Conservation (phyloP, 2,113 vertebrate genomes). For the Cynoglossus semilaevis region DNA sequence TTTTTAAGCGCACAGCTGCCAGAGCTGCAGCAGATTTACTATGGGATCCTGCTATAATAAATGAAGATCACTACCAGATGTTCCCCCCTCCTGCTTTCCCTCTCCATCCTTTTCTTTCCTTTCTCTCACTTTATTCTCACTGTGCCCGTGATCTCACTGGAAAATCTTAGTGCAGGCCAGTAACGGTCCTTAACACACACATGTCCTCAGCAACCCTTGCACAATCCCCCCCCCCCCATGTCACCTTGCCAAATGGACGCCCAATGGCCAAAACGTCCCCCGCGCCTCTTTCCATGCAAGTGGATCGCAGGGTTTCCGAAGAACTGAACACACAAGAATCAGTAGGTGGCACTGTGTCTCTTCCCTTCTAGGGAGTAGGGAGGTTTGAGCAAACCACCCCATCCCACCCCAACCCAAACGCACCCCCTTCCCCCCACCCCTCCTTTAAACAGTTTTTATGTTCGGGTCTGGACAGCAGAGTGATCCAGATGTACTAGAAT, state of each 20-base stretch:
- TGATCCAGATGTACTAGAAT: slow-evolving; percentile 56
- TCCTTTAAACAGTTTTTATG: slow-evolving; percentile 32
- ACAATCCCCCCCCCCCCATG: slow-evolving; percentile 38
- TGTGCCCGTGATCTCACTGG: slow-evolving; percentile 75
- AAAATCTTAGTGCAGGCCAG: slow-evolving; percentile 65
- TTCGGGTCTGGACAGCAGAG: slow-evolving; percentile 36
- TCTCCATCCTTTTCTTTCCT: neutral
- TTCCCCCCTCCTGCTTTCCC: neutral
- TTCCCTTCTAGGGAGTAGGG: neutral
- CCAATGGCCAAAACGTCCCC: slow-evolving; percentile 2
- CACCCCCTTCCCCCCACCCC: neutral
- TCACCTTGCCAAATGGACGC: slow-evolving; percentile 43
- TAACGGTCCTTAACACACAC: slow-evolving; percentile 25
- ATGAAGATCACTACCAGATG: slow-evolving; percentile 76
- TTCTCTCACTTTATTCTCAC: slow-evolving; percentile 2
- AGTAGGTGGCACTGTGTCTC: slow-evolving; percentile 66
- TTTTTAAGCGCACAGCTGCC: slow-evolving; percentile 41
- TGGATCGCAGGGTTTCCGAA: neutral
- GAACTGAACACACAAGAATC: slow-evolving; percentile 19
- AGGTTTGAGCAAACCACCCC: neutral
- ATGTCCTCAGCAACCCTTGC: slow-evolving; percentile 34
- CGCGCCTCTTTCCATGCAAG: slow-evolving; percentile 3
- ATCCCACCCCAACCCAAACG: neutral
- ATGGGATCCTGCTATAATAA: slow-evolving; percentile 66
- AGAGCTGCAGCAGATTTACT: slow-evolving; percentile 64